Evolutionary conservation across 2,113 vertebrate species (phyloP), one percentile per base, ranked within the genome.

Genomic region (Suricata suricatta): DNA sequence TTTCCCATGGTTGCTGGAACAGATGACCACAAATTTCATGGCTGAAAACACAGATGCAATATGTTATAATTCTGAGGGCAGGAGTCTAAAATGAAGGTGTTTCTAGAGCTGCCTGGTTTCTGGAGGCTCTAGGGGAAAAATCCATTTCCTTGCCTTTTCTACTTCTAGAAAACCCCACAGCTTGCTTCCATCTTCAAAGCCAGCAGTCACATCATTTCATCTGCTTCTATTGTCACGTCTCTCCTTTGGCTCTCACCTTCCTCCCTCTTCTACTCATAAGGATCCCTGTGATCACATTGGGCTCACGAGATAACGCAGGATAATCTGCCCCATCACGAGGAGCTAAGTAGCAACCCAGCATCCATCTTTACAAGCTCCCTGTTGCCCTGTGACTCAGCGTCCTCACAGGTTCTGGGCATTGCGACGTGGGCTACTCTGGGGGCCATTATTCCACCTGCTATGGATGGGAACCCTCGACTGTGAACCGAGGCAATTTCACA

Each of bases 161-260:
- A 8, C 5, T 64, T 77, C 1, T 3, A 19, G 33, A 66, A 0
- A 0, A 8, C 54, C 17, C 7, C n/a, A 47, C 21, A 17, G 29
- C 29, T 68, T 5, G 0, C 29, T 81, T 54, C 25, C 23, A 13
- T 63, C 66, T 68, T 74, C 5, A 80, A 19, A 64, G 23, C 38
- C 44, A 68, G 33, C 1, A 4, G 0, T 31, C 4, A 0, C 13
- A 8, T 81, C 52, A 19, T 25, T 31, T 23, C 81, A 31, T 10
- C 63, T 63, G 52, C 33, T 76, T 52, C 63, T 23, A 13, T 31
- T 71, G 31, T 52, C 19, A 1, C 3, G 10, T 72, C 47, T 72
- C 7, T 17, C 74, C 33, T 68, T n/a, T 68, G n/a, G 27, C 44
- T 35, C n/a, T 31, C 13, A 8, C 9, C 17, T 8, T 25, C 44